Percentiles rank a stretch among this genome's conserved stretches.
Evolutionary conservation across 2,888 invertebrate genomes (phyloP).

Genomic region (Ganaspis brasiliensis): DNA sequence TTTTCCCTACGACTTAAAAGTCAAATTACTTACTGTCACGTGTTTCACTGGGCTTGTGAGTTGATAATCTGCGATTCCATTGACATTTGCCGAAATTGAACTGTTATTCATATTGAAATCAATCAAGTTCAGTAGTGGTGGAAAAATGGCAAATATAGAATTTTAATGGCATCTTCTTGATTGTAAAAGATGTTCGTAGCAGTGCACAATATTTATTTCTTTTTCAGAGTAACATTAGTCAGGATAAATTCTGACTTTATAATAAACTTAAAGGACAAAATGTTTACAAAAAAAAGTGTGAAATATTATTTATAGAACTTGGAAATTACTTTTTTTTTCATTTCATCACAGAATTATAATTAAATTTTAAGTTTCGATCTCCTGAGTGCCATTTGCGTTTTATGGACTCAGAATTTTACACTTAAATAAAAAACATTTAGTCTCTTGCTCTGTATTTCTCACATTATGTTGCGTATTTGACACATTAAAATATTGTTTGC

Average conservation of each 20-base stretch:
- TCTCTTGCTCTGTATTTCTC: not conserved
- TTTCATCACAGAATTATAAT: too few relatives aligned
- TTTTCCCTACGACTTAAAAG: slow-evolving; percentile 4
- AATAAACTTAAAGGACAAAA: not conserved
- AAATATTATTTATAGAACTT: not conserved
- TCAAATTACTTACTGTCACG: slow-evolving; percentile 7
- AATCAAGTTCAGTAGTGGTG: not conserved
- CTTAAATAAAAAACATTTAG: not conserved
- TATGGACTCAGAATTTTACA: not conserved
- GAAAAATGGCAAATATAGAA: not conserved
- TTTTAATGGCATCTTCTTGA: not conserved
- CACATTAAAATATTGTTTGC: slow-evolving; percentile 20
- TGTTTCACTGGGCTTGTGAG: slow-evolving; percentile 1
- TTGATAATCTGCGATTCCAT: slow-evolving; percentile 7
- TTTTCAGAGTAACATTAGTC: slow-evolving; percentile 14
- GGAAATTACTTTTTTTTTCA: not conserved
- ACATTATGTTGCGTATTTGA: not conserved
- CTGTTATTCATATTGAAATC: slow-evolving; percentile 5
- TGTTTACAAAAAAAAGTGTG: not conserved
- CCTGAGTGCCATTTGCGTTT: not conserved
- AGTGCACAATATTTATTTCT: slow-evolving; percentile 3
- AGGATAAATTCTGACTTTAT: not conserved
- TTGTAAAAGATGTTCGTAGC: slow-evolving; percentile 18
- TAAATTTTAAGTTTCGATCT: not conserved
- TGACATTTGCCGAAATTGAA: not conserved